phyloP scores from a whole-genome alignment of 1,140 invertebrate species.

The Polypedilum vanderplanki region DNA sequence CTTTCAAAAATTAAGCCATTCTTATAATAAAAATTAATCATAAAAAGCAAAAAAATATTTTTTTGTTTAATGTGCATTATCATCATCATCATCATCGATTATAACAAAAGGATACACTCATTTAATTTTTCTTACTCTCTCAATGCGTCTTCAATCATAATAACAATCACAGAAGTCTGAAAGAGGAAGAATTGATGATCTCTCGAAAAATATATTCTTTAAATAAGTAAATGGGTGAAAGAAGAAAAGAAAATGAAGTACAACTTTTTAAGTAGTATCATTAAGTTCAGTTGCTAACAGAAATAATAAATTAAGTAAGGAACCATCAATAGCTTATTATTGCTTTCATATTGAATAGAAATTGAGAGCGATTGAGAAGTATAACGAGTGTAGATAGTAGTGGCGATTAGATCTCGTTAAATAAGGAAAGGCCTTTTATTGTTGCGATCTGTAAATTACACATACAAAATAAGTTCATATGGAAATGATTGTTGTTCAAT shows the following conservation, averaged over 20 bases:
- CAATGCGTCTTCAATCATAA: too few species aligned
- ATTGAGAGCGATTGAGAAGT: conserved; percentile 2
- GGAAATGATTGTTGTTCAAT: not conserved
- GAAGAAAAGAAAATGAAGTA: not conserved
- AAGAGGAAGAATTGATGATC: conserved; percentile 18
- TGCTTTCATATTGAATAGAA: not conserved
- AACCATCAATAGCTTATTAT: not conserved
- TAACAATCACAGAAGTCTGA: not conserved
- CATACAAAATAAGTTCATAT: not conserved
- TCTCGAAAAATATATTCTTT: not conserved
- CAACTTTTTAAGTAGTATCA: not conserved
- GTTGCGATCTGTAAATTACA: conserved; percentile 11
- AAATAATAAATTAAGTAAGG: not conserved
- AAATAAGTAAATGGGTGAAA: conserved; percentile 11
- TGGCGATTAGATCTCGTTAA: conserved; percentile 3
- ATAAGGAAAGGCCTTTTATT: not conserved
- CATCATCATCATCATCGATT: too few species aligned
- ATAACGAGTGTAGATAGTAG: conserved; percentile 9
- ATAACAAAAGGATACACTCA: too few species aligned
- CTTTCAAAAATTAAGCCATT: too few species aligned
- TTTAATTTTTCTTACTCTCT: too few species aligned
- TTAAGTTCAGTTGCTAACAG: conserved; percentile 18
- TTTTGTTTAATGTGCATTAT: too few species aligned
- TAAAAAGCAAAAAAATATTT: too few species aligned
- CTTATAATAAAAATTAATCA: too few species aligned